These are phyloP conservation scores for Amblyraja radiata DNA, from an alignment of 2,797 vertebrate species.

Conservation along the genomic window DNA sequence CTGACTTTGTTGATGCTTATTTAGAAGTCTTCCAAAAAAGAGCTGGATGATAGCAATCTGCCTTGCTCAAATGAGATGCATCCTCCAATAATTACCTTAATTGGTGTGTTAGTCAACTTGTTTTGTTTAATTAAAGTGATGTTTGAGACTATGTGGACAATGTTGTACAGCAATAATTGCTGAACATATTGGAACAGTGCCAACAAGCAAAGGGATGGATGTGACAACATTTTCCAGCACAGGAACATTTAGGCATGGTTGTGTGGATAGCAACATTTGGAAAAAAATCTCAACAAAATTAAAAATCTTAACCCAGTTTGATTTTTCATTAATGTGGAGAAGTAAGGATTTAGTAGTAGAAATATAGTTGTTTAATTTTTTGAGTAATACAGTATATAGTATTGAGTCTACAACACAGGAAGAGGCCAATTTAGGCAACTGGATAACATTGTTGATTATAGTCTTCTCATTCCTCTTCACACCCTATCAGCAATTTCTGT, in stretches of 20 bases:
- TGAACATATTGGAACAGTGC: background rate
- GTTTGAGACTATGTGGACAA: conserved; percentile 22
- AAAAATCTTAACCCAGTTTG: background rate
- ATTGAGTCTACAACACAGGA: background rate
- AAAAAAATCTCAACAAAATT: background rate
- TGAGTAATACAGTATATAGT: background rate
- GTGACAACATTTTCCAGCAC: background rate
- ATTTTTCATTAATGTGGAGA: background rate
- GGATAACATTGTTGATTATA: no score
- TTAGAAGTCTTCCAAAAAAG: background rate
- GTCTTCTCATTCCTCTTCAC: background rate
- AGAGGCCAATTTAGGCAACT: background rate
- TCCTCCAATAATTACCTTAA: conserved; percentile 24
- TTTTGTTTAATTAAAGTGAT: conserved; percentile 24
- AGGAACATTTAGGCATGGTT: background rate
- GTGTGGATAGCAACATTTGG: background rate
- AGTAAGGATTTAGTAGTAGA: background rate
- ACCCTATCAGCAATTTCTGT: background rate
- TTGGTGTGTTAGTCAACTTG: conserved; percentile 30
- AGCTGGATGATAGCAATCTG: conserved; percentile 28
- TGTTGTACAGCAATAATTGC: conserved; percentile 20
- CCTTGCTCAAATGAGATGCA: conserved; percentile 17
- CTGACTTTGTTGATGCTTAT: background rate
- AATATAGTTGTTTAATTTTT: background rate
- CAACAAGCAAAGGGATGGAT: background rate